These are phyloP conservation scores for Tokudaia muenninki DNA, from an alignment of 2,797 vertebrate species.

Conservation along the genomic window DNA sequence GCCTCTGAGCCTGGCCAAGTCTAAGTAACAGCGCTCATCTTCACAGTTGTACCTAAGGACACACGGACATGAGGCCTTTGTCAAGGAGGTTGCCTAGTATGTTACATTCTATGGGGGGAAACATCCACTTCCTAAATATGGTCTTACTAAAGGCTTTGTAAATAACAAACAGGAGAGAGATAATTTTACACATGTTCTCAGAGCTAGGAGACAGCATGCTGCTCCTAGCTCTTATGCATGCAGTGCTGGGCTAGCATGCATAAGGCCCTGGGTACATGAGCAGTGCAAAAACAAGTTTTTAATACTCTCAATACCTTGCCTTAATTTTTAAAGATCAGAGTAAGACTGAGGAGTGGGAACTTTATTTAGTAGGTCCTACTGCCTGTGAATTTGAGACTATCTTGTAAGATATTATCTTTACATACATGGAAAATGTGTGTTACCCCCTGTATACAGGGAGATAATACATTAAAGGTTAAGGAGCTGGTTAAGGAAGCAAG, in stretches of 20 bases:
- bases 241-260: background rate
- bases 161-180: background rate
- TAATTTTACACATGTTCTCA: constrained; percentile 3
- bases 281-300: background rate
- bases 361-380: background rate
- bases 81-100: background rate
- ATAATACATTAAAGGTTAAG: background rate
- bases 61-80: background rate
- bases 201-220: background rate
- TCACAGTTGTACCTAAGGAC: constrained; percentile 97
- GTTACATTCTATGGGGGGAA: background rate
- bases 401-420: background rate
- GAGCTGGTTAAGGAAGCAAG: background rate
- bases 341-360: background rate
- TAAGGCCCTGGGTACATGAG: no score
- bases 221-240: no score
- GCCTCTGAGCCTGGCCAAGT: constrained; percentile 96
- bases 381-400: background rate
- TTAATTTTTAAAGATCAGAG: constrained; percentile 33
- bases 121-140: background rate
- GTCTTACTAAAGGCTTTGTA: background rate
- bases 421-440: background rate
- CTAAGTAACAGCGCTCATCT: constrained; percentile 97
- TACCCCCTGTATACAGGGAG: background rate
- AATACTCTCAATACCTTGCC: background rate